phyloP scores from a whole-genome alignment of 2,888 invertebrate genomes.

The Subacronicta megacephala region DNA sequence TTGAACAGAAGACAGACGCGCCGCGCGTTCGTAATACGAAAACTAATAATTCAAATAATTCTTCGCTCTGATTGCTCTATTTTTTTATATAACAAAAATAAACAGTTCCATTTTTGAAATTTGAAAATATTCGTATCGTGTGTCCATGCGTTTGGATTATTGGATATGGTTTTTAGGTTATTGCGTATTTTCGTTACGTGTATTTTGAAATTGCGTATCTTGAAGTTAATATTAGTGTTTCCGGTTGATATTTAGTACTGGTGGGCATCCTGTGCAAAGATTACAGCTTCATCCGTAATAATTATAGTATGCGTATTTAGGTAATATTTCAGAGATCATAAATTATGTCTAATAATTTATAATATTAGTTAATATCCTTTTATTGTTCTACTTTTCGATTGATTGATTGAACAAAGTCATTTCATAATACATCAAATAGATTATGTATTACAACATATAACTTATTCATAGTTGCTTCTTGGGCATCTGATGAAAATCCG shows the following conservation, averaged over 20 bases:
- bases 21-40: slow-evolving; percentile 65
- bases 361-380: slow-evolving; percentile 28
- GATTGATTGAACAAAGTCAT: not conserved
- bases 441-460: too few species aligned
- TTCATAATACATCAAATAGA: too few species aligned
- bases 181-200: slow-evolving; percentile 25
- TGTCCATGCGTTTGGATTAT: slow-evolving; percentile 11
- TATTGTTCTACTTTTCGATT: slow-evolving; percentile 19
- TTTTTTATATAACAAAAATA: slow-evolving; percentile 3
- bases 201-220: slow-evolving; percentile 43
- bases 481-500: too few species aligned
- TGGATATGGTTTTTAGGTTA: slow-evolving; percentile 8
- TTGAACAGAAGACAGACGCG: slow-evolving; percentile 77
- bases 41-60: slow-evolving; percentile 27
- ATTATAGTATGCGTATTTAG: slow-evolving; percentile 35
- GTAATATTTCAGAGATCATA: slow-evolving; percentile 37
- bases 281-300: slow-evolving; percentile 39
- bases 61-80: slow-evolving; percentile 32
- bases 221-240: slow-evolving; percentile 52
- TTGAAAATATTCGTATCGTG: slow-evolving; percentile 23
- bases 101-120: slow-evolving; percentile 7
- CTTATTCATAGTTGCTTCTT: too few species aligned
- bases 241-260: slow-evolving; percentile 49
- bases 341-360: slow-evolving; percentile 25
- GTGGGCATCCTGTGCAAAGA: slow-evolving; percentile 48